Conservation (phyloP, 2,797 vertebrate species). For the Schizothorax lantsangensis region DNA sequence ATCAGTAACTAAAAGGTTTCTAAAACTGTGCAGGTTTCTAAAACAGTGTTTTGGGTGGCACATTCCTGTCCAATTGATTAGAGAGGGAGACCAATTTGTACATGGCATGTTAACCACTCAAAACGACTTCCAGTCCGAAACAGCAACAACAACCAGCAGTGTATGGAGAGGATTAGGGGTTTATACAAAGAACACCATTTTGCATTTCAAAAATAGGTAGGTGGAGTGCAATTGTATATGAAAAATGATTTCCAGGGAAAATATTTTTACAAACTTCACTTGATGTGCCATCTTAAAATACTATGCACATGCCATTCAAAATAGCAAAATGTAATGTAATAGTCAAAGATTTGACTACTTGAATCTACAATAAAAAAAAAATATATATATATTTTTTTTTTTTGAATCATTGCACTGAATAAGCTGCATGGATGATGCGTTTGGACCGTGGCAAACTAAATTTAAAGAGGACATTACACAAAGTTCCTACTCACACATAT, state of each 20-base stretch:
- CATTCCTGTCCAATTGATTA: neutral
- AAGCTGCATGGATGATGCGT: neutral
- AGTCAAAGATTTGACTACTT: neutral
- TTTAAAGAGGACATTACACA: neutral
- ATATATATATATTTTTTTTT: no score
- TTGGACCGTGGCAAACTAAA: neutral
- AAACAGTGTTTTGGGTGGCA: neutral
- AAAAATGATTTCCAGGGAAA: neutral
- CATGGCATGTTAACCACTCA: neutral
- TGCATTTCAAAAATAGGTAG: neutral
- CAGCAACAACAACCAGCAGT: neutral
- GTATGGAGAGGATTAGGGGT: neutral
- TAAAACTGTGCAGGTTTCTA: neutral
- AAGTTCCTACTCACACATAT: neutral
- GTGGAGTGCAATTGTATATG: neutral
- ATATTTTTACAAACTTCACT: neutral
- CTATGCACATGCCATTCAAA: neutral
- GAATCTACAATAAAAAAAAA: neutral
- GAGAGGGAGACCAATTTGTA: neutral
- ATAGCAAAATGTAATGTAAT: neutral
- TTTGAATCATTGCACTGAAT: neutral
- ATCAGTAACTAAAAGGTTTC: neutral
- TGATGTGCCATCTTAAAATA: neutral
- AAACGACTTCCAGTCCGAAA: slow-evolving; percentile 3
- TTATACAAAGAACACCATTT: neutral